phyloP scores from a whole-genome alignment of 2,797 vertebrate genomes.

The Graptemys geographica region DNA sequence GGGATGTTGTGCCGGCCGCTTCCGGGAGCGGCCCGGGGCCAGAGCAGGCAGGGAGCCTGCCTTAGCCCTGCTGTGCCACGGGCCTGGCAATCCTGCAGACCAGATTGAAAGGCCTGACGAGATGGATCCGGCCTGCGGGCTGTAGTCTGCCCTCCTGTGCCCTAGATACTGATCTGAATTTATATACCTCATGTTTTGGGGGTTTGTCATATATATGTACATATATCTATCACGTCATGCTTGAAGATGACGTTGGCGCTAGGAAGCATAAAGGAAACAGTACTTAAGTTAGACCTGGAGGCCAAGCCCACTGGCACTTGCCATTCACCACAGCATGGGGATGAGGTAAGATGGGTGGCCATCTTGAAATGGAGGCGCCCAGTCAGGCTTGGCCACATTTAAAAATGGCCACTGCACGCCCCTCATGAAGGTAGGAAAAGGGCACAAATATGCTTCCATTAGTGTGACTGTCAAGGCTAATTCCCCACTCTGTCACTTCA shows the following conservation, averaged over 20 bases:
- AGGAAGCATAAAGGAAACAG: background rate
- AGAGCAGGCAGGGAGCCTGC: too few relatives aligned
- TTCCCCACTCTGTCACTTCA: too few relatives aligned
- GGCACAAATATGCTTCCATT: background rate
- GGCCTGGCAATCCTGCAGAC: too few relatives aligned
- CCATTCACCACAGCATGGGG: background rate
- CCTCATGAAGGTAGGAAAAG: background rate
- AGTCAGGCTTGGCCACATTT: background rate
- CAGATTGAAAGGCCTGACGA: too few relatives aligned
- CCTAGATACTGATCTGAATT: slow-evolving; percentile 65
- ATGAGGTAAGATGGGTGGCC: background rate
- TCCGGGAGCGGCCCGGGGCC: too few relatives aligned
- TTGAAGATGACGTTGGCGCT: slow-evolving; percentile 35
- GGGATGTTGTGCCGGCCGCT: too few relatives aligned
- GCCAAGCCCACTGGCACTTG: background rate
- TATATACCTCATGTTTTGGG: slow-evolving; percentile 81
- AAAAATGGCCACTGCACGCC: background rate
- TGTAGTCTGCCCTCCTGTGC: background rate
- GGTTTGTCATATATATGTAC: slow-evolving; percentile 70
- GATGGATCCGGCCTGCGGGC: too few relatives aligned
- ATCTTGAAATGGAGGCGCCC: background rate
- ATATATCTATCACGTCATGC: slow-evolving; percentile 49
- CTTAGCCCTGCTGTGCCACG: too few relatives aligned
- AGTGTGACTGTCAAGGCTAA: background rate
- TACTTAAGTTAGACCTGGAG: slow-evolving; percentile 37